Evolutionary conservation across 2,888 invertebrate genomes (phyloP).

Genomic region (Euplexia lucipara): DNA sequence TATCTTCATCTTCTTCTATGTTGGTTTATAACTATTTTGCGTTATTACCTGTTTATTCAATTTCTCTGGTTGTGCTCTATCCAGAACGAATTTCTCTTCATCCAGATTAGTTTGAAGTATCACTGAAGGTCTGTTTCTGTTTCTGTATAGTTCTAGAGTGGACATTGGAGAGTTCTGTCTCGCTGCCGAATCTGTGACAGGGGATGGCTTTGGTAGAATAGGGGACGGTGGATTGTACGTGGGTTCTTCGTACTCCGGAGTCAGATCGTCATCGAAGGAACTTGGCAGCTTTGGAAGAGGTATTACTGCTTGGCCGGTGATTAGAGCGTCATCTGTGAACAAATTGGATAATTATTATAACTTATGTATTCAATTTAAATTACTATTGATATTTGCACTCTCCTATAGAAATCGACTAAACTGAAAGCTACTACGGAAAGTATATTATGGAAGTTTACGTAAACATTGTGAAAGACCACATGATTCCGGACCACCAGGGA

Average conservation of each 20-base stretch:
- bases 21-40: too few relatives aligned
- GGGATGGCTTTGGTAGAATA: conserved; percentile 76
- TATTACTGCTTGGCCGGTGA: conserved; percentile 92
- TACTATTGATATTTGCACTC: too few relatives aligned
- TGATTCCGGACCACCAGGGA: too few relatives aligned
- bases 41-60: conserved; percentile 88
- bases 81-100: conserved; percentile 94
- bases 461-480: too few relatives aligned
- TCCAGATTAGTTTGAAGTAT: conserved; percentile 82
- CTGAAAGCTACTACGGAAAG: too few relatives aligned
- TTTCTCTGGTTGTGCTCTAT: conserved; percentile 91
- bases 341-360: conserved; percentile 5
- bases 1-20: too few relatives aligned
- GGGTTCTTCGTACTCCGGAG: conserved; percentile 82
- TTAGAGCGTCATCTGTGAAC: conserved; percentile 91
- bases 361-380: too few relatives aligned
- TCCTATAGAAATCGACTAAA: too few relatives aligned
- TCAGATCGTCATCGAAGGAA: conserved; percentile 83
- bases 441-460: too few relatives aligned
- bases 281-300: conserved; percentile 92
- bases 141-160: conserved; percentile 87
- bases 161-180: conserved; percentile 84
- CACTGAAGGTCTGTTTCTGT: conserved; percentile 81
- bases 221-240: conserved; percentile 83
- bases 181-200: conserved; percentile 70